Conservation (phyloP, 1,140 invertebrate genomes). For the Grapholita molesta region DNA sequence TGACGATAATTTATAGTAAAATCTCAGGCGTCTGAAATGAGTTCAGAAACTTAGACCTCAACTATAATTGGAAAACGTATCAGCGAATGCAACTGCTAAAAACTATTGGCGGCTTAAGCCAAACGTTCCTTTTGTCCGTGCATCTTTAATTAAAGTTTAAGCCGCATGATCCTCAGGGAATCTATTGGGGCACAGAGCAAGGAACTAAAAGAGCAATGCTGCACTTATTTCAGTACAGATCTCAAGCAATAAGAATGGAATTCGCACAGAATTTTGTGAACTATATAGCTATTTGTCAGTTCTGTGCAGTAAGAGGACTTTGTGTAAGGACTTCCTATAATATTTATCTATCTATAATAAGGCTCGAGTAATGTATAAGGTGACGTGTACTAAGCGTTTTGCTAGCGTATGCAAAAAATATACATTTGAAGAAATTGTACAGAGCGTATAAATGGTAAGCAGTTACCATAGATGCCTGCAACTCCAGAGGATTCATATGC, state of each 20-base stretch:
- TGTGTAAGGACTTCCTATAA: too few species aligned
- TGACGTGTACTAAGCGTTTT: too few species aligned
- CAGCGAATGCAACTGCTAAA: constrained; percentile 12
- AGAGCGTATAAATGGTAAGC: too few species aligned
- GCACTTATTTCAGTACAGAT: not conserved
- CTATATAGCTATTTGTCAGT: not conserved
- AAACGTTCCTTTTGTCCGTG: constrained; percentile 20
- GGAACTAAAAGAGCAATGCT: not conserved
- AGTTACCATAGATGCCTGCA: too few species aligned
- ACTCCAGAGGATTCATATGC: too few species aligned
- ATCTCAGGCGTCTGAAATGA: not conserved
- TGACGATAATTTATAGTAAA: not conserved
- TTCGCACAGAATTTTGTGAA: not conserved
- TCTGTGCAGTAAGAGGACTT: not conserved
- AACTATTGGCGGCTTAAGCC: constrained; percentile 17
- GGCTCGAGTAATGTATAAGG: too few species aligned
- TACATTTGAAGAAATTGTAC: too few species aligned
- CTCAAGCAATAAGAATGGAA: not conserved
- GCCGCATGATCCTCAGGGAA: constrained; percentile 17
- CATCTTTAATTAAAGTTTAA: constrained; percentile 29
- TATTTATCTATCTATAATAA: too few species aligned
- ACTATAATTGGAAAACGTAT: constrained; percentile 15
- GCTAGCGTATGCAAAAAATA: too few species aligned
- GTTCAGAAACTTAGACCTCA: not conserved
- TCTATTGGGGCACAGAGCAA: constrained; percentile 5